Evolutionary conservation across 23 tunicate species (phyloP).

Genomic region (Phallusia fumigata): DNA sequence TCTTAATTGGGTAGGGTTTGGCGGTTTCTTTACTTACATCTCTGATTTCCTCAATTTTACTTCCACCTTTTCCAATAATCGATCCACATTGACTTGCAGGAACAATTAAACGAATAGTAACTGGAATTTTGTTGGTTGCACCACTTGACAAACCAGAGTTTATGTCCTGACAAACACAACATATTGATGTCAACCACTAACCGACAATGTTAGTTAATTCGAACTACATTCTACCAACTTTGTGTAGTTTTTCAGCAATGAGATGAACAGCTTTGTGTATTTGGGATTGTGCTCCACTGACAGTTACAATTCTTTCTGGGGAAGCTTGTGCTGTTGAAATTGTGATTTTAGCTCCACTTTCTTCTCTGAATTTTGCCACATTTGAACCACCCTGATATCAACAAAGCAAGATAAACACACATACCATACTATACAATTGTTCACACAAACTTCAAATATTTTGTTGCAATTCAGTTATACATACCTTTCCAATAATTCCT

Average conservation of each 20-base stretch:
- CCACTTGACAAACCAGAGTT: conserved; percentile 57
- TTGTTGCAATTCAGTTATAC: too few relatives aligned
- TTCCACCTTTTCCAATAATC: conserved; percentile 97
- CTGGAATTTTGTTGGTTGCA: conserved; percentile 85
- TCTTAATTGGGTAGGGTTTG: not conserved
- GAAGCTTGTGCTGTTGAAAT: conserved; percentile 65
- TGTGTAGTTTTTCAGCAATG: conserved; percentile 61
- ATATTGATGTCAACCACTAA: not conserved
- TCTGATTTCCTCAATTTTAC: conserved; percentile 92
- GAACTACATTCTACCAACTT: conserved; percentile 13
- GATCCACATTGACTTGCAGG: conserved; percentile 99
- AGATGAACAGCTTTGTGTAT: conserved; percentile 56
- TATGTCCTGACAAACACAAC: conserved; percentile 54
- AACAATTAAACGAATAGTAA: conserved; percentile 88
- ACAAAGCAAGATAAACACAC: too few relatives aligned
- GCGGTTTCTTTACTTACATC: conserved; percentile 57
- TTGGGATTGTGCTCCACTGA: conserved; percentile 83
- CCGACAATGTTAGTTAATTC: too few relatives aligned
- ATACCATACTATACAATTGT: too few relatives aligned
- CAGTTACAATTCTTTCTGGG: conserved; percentile 84
- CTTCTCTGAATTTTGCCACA: conserved; percentile 63
- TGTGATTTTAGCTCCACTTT: conserved; percentile 83
- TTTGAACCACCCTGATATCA: conserved; percentile 62
- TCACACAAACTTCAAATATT: too few relatives aligned
- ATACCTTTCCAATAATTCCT: conserved; percentile 90